Evolutionary conservation across 2,113 vertebrate genomes (phyloP), one percentile per base, ranked within the genome.

Genomic region (Acrocephalus kingi): DNA sequence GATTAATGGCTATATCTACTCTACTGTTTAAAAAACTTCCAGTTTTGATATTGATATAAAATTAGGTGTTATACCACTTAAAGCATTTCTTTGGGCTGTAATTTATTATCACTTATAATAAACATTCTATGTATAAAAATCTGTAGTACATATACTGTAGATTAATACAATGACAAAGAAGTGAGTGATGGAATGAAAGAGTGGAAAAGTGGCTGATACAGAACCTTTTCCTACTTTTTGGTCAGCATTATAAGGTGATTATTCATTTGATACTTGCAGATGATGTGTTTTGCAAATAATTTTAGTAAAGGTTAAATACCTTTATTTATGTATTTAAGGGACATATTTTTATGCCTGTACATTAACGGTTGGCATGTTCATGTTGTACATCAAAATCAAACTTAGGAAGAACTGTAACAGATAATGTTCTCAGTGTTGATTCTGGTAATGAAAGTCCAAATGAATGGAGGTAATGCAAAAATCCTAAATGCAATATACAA

Each of bases 351-450:
- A 35, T 75, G 43, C 15, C 21, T 83, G 11, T 9, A 0, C 12
- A 3, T 35, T 68, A 41, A 28, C 0, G 0, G 4, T 19, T 85
- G 23, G 3, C 12, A 5, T 33, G 35, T 31, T 80, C 28, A 10
- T 89, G 56, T 76, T 92, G 20, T 55, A 35, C 37, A 62, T 74
- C 9, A 59, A 52, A 72, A 58, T 67, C 11, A 63, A 52, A 72
- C 18, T 78, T 49, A 31, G 2, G 31, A 66, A 63, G 27, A 89
- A 51, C 18, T 69, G 2, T 43, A 55, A 37, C 23, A 52, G 39
- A 23, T 59, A 20, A 27, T 59, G 37, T 22, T 83, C 12, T 81
- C 8, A 22, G 1, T 83, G 30, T 37, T 85, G n/a, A n/a, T 37
- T 41, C 7, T 30, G 8, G 2, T 58, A 22, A 13, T 88, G 22